Evolutionary conservation across 2,113 vertebrate genomes (phyloP).

Genomic region (Motacilla alba): DNA sequence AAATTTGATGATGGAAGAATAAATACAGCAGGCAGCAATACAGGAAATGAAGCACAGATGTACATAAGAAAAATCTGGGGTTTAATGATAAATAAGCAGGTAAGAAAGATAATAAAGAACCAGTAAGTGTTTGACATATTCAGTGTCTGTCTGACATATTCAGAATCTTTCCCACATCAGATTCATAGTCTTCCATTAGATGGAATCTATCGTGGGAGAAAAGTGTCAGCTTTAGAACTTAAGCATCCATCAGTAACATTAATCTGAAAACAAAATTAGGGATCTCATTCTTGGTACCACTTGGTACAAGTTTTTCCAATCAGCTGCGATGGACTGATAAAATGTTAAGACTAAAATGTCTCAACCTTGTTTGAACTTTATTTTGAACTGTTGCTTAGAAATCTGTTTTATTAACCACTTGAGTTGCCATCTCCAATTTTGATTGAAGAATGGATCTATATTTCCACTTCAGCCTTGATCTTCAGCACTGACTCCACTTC

Average conservation of each 20-base stretch:
- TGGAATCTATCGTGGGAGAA: not conserved
- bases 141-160: not conserved
- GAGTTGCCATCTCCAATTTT: not conserved
- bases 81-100: slow-evolving; percentile 28
- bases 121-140: not conserved
- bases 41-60: not conserved
- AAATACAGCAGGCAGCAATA: not conserved
- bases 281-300: not conserved
- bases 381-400: not conserved
- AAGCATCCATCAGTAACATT: not conserved
- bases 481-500: not conserved
- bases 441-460: not conserved
- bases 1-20: not conserved
- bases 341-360: not conserved
- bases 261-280: not conserved
- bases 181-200: not conserved
- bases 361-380: not conserved
- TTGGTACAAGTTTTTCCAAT: not conserved
- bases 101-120: not conserved
- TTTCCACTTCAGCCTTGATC: not conserved
- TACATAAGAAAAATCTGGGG: not conserved
- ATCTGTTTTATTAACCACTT: not conserved
- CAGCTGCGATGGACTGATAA: not conserved
- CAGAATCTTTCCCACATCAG: not conserved
- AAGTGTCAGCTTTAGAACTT: not conserved